A percentile compares a stretch with the other conserved stretches of the same genome.
These are phyloP conservation scores for Noctua fimbriata DNA, from an alignment of 2,888 invertebrate species.

Conservation along the genomic window DNA sequence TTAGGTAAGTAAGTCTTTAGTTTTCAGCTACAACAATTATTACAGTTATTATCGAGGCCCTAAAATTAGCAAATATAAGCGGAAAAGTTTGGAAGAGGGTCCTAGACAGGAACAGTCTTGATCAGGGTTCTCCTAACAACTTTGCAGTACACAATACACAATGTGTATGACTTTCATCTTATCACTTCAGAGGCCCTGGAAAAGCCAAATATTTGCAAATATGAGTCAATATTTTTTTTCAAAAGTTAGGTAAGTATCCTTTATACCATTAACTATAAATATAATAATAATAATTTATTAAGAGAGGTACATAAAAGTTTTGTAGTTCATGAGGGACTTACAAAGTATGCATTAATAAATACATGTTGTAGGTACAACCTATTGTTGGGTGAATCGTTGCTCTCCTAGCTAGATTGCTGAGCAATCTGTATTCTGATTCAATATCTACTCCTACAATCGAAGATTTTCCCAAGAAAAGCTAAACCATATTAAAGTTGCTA, in stretches of 20 bases:
- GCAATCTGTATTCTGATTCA: too few species aligned
- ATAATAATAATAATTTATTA: too few species aligned
- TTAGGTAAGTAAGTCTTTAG: background rate
- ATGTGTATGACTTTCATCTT: background rate
- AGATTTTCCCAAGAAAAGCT: background rate
- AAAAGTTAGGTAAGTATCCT: background rate
- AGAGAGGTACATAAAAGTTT: too few species aligned
- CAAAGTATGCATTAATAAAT: too few species aligned
- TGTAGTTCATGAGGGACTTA: too few species aligned
- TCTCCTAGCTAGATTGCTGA: too few species aligned
- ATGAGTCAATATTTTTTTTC: too few species aligned
- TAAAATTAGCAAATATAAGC: background rate
- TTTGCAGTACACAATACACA: background rate
- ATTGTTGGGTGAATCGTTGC: too few species aligned
- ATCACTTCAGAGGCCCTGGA: background rate
- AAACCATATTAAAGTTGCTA: background rate
- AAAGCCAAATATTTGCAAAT: background rate
- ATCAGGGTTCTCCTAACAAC: background rate
- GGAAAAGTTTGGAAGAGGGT: background rate
- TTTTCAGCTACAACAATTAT: background rate
- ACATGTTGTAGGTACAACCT: too few species aligned
- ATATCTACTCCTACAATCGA: background rate
- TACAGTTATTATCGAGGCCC: background rate
- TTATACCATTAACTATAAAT: background rate
- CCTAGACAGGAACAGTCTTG: background rate